A percentile compares a stretch with the other conserved stretches of the same genome.
phyloP scores from a whole-genome alignment of 2,888 invertebrate genomes.

The Keiferia lycopersicella region DNA sequence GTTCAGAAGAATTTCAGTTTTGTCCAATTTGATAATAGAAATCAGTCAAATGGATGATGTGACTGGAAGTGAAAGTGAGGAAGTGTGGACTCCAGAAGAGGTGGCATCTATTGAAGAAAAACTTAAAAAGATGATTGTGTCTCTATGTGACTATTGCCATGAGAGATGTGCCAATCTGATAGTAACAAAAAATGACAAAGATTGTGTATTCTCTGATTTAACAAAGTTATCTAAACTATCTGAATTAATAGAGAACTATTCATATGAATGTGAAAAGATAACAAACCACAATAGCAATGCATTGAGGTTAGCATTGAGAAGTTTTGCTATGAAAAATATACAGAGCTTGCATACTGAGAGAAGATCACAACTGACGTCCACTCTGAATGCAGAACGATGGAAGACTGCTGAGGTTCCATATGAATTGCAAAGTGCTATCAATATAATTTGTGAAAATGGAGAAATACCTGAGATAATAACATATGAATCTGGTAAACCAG shows the following conservation, averaged over 20 bases:
- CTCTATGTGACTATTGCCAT: constrained; percentile 95
- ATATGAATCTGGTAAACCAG: constrained; percentile 66
- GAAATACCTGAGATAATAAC: constrained; percentile 66
- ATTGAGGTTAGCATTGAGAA: constrained; percentile 90
- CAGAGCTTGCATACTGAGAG: constrained; percentile 94
- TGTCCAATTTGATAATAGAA: constrained; percentile 89
- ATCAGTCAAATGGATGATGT: constrained; percentile 84
- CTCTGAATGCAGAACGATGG: constrained; percentile 96
- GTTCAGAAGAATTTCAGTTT: constrained; percentile 87
- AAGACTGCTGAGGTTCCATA: constrained; percentile 94
- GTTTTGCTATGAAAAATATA: constrained; percentile 94
- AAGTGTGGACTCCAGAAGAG: constrained; percentile 86
- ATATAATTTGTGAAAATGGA: constrained; percentile 82
- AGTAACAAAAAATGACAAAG: constrained; percentile 87
- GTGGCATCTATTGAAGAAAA: constrained; percentile 85
- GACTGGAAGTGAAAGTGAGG: constrained; percentile 83
- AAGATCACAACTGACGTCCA: constrained; percentile 90
- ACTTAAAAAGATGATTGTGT: constrained; percentile 88
- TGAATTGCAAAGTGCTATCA: constrained; percentile 93
- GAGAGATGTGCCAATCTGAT: constrained; percentile 95
- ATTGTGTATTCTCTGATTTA: constrained; percentile 85
- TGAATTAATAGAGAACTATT: constrained; percentile 89
- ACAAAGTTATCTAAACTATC: constrained; percentile 89
- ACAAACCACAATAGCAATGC: constrained; percentile 89
- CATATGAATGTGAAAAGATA: constrained; percentile 86